Percentiles rank a stretch among this genome's conserved stretches.
Evolutionary conservation across 1,140 invertebrate species (phyloP).

Genomic region (Apolygus lucorum): DNA sequence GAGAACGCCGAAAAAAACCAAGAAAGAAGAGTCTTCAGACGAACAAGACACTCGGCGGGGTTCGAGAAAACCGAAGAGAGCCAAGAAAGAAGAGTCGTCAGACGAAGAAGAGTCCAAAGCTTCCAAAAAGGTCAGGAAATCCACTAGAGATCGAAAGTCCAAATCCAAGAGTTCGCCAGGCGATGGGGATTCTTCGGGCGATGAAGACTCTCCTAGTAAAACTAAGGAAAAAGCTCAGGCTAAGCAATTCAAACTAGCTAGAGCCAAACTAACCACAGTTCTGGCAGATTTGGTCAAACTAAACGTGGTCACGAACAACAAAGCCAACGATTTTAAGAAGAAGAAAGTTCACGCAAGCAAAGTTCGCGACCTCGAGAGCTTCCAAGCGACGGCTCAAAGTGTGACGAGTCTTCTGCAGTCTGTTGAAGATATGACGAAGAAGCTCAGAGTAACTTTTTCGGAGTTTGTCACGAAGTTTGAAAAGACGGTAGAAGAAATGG

Average conservation of each 20-base stretch:
- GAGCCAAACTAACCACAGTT: neutral
- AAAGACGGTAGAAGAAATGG: neutral
- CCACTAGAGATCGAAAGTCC: too few species aligned
- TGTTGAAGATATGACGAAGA: neutral
- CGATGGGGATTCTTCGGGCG: neutral
- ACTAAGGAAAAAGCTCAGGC: neutral
- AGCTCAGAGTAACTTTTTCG: neutral
- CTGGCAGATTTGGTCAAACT: conserved; percentile 1
- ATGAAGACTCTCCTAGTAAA: neutral
- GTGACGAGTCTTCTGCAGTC: neutral
- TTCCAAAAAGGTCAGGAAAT: neutral
- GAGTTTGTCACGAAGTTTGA: neutral
- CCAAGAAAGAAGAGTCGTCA: neutral
- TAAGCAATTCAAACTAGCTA: neutral
- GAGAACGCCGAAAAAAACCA: neutral
- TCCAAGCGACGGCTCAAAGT: neutral
- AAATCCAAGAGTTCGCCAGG: too few species aligned
- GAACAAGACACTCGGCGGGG: neutral
- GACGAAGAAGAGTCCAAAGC: neutral
- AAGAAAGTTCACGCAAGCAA: neutral
- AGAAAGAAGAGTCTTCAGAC: neutral
- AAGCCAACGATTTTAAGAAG: neutral
- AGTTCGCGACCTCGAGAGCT: neutral
- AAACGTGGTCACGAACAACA: neutral
- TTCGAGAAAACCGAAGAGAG: neutral